Evolutionary conservation across 1,140 invertebrate genomes (phyloP).

Genomic region (Portunus trituberculatus): DNA sequence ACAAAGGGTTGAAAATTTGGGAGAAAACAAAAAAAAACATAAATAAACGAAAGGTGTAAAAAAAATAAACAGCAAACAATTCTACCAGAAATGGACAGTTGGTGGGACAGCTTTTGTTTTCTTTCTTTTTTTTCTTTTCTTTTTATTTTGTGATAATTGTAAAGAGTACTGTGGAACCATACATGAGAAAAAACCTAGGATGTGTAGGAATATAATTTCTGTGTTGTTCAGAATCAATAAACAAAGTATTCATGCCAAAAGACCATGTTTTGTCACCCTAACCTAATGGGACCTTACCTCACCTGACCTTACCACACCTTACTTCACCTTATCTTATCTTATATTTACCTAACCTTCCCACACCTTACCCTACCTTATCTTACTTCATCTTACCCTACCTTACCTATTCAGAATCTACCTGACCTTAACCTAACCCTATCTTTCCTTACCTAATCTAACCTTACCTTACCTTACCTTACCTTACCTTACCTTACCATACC

Average conservation of each 20-base stretch:
- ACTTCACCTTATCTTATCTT: too few species aligned
- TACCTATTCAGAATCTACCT: too few species aligned
- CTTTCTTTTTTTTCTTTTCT: constrained; percentile 45
- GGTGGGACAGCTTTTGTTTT: constrained; percentile 65
- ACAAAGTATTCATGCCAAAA: constrained; percentile 59
- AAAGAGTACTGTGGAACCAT: constrained; percentile 53
- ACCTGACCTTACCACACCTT: too few species aligned
- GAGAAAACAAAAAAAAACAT: constrained; percentile 42
- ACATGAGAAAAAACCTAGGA: constrained; percentile 64
- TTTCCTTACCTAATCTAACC: too few species aligned
- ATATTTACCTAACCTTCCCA: too few species aligned
- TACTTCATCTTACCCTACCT: too few species aligned
- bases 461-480: too few species aligned
- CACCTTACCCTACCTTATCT: too few species aligned
- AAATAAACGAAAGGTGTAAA: neutral
- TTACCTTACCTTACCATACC: too few species aligned
- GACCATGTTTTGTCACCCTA: neutral
- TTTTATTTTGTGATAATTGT: constrained; percentile 75
- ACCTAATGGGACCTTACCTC: too few species aligned
- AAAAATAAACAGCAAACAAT: constrained; percentile 55
- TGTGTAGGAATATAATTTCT: constrained; percentile 72
- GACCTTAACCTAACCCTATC: too few species aligned
- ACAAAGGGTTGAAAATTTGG: constrained; percentile 53
- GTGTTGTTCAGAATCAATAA: constrained; percentile 75
- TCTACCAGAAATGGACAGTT: constrained; percentile 59